Base-by-base conservation (phyloP, 2,797 vertebrate species). In the Staurois parvus region DNA sequence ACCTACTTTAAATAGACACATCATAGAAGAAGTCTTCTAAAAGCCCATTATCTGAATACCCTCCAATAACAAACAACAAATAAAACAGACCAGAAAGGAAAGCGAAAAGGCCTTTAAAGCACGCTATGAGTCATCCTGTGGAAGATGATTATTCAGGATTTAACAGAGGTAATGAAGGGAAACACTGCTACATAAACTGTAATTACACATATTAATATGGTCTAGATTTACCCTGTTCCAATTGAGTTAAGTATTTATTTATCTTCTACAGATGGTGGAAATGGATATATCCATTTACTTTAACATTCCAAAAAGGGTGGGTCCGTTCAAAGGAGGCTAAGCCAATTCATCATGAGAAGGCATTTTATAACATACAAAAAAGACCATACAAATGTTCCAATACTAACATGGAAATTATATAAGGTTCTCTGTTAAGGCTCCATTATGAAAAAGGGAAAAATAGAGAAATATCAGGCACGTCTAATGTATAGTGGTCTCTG, bases 231-330 rank as follows among this genome's bases (percentile, higher is more conserved):
- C 64, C n/a, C n/a, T 29, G 64, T 66, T 66, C 64, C 26, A 66
- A 66, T 66, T 66, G 8, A 66, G 64, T 66, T 66, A 66, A 29
- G 64, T 66, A 66, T 66, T 66, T 66, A 66, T 66, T 66, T 66
- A 66, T 66, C 64, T 29, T 66, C 26, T 66, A 29, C 64, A 66
- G 64, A 66, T 66, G 64, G 64, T 26, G 64, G 64, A 66, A 66
- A 66, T 66, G 64, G n/a, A 66, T 66, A 66, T 29, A 66, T 66
- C 64, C 64, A 66, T 66, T 66, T 66, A 29, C 64, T 66, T 66
- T 12, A 66, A 66, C 64, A 66, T 66, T 66, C 64, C 64, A 66
- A 29, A 26, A 66, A 26, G 64, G 64, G 64, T 29, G 64, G 64
- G 12, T 28, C 64, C 17, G 12, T 66, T 66, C 64, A 26, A 66